Evolutionary conservation across 2,888 invertebrate genomes (phyloP).

Genomic region (Gryllus longicercus): DNA sequence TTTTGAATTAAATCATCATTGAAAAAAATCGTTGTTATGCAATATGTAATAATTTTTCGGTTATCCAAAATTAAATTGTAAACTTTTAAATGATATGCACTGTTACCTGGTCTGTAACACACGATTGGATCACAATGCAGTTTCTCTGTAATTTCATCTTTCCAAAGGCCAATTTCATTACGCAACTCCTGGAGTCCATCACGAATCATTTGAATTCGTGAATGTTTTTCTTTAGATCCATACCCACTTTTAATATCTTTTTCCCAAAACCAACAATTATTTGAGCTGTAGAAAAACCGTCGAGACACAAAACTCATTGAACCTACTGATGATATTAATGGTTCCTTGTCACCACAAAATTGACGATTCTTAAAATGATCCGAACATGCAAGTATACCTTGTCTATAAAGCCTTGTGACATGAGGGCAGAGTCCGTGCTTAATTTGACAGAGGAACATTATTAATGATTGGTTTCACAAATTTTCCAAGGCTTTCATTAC

Average conservation of each 20-base stretch:
- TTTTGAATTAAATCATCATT: not conserved
- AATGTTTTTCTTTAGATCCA: conserved; percentile 44
- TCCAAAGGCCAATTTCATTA: conserved; percentile 62
- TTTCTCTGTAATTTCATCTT: conserved; percentile 63
- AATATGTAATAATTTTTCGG: not conserved
- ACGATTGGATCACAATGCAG: conserved; percentile 61
- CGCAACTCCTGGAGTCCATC: conserved; percentile 65
- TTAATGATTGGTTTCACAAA: too few species aligned
- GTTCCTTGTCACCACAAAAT: too few species aligned
- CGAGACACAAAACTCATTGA: too few species aligned
- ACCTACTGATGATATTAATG: too few species aligned
- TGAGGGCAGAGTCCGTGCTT: too few species aligned
- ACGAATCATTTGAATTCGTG: conserved; percentile 56
- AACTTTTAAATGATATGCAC: not conserved
- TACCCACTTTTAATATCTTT: conserved; percentile 61
- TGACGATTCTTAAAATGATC: too few species aligned
- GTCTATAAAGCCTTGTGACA: too few species aligned
- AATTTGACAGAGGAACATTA: too few species aligned
- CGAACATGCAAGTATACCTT: too few species aligned
- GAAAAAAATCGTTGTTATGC: too few species aligned
- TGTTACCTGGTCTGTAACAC: conserved; percentile 52
- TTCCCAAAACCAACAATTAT: conserved; percentile 54
- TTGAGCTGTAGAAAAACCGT: not conserved
- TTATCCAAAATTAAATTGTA: not conserved
- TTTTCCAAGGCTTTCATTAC: too few species aligned